phyloP scores from a whole-genome alignment of 2,797 vertebrate genomes.

The Scleropages formosus region DNA sequence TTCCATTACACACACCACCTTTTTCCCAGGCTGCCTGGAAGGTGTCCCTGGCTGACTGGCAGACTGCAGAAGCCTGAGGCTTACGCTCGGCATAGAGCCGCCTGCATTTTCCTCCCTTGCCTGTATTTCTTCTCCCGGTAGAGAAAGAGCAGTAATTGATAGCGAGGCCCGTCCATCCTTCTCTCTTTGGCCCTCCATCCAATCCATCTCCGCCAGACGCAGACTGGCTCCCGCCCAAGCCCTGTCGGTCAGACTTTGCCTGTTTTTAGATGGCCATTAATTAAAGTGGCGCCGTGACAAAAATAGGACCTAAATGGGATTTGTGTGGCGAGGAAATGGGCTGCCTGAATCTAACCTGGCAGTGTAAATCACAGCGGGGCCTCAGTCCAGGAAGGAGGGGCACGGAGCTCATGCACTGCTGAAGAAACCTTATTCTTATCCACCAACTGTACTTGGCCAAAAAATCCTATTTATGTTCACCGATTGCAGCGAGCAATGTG shows the following conservation, averaged over 20 bases:
- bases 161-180: constrained; percentile 71
- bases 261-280: constrained; percentile 73
- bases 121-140: constrained; percentile 43
- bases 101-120: constrained; percentile 21
- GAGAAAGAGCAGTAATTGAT: constrained; percentile 73
- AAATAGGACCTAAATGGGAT: constrained; percentile 63
- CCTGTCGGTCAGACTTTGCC: constrained; percentile 70
- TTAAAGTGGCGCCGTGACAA: constrained; percentile 69
- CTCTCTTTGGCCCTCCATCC: constrained; percentile 67
- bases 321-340: constrained; percentile 59
- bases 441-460: not conserved
- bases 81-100: not conserved
- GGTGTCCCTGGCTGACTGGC: not conserved
- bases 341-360: constrained; percentile 60
- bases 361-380: constrained; percentile 25
- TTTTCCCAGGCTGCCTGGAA: not conserved
- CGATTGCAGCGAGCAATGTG: not conserved
- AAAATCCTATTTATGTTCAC: not conserved
- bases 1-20: constrained; percentile 63
- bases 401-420: not conserved
- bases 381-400: constrained; percentile 9
- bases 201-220: constrained; percentile 72
- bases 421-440: not conserved
- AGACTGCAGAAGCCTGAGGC: not conserved
- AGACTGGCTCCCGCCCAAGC: constrained; percentile 65